Conservation (phyloP, 2,888 invertebrate species). For the Apoda limacodes region DNA sequence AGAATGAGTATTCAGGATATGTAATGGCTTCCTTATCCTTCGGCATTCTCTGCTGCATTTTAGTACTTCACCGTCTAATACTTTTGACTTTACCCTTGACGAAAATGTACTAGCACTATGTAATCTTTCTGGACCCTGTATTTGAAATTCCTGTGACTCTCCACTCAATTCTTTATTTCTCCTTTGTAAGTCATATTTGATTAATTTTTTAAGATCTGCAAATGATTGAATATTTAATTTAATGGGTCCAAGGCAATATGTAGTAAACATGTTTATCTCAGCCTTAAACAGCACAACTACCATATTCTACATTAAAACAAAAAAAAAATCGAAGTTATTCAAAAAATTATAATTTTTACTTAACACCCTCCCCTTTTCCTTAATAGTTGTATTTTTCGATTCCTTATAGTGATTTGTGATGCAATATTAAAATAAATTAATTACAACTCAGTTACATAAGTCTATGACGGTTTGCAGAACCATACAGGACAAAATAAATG, state of each 20-base stretch:
- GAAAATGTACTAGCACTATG: constrained; percentile 61
- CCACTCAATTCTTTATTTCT: constrained; percentile 28
- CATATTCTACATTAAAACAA: not conserved
- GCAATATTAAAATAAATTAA: too few species aligned
- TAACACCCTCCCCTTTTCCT: too few species aligned
- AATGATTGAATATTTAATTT: constrained; percentile 14
- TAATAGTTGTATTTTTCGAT: too few species aligned
- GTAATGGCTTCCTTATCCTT: constrained; percentile 21
- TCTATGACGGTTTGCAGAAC: too few species aligned
- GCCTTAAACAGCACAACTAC: not conserved
- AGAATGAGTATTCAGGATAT: constrained; percentile 34
- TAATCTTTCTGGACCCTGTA: constrained; percentile 45
- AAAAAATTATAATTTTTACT: too few species aligned
- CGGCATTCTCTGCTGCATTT: constrained; percentile 39
- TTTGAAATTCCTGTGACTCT: constrained; percentile 5
- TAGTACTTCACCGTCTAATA: constrained; percentile 23
- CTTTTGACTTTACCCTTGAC: constrained; percentile 47
- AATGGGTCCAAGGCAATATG: too few species aligned
- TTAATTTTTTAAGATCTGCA: constrained; percentile 75
- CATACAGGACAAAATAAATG: too few species aligned
- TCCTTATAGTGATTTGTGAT: too few species aligned
- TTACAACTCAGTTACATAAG: too few species aligned
- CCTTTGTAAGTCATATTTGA: constrained; percentile 71
- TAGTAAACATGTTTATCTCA: constrained; percentile 3
- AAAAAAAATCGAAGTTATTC: too few species aligned